Evolutionary conservation across 2,113 vertebrate species (phyloP), one percentile per base, ranked within the genome.

Genomic region (Limnothrissa miodon): DNA sequence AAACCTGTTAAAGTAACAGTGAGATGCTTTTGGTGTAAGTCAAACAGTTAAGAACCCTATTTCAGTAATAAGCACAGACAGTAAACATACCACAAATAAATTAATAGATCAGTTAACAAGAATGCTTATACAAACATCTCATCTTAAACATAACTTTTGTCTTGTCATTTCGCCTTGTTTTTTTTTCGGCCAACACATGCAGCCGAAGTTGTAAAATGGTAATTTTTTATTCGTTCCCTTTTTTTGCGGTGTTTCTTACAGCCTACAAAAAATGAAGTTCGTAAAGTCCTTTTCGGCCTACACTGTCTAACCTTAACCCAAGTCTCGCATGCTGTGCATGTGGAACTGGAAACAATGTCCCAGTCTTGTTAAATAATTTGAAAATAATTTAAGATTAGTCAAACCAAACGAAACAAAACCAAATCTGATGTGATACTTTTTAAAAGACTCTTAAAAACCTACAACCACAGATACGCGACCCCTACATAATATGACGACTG

Each of bases 31-130:
- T 96, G 93, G 92, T 74, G 66, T 90, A 95, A 96, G 94, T 96
- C 96, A 96, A 98, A 99, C 97, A 98, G 97, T 94, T 97, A 97
- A 96, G 96, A 97, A 98, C 96, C 91, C 91, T 93, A 95, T 96
- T 95, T 95, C 95, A 98, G 96, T 97, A 98, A 97, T 96, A 95
- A 98, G 96, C 97, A 99, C 97, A 98, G 96, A 98, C 98, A 96
- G 91, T 95, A 97, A 97, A 97, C 97, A 96, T 96, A 96, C 96
- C 97, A 99, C 97, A 96, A 97, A 96, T 94, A 95, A 96, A 99
- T 96, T 97, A 98, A 96, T 94, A 95, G 96, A 95, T 95, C 66
- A 74, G 36, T 74, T 74, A 97, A 97, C 96, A 95, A 96, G 96
- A 97, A 97, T 97, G 96, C 80, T 86, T 88, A 98, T 96, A 98